These are phyloP conservation scores for Rhinolophus ferrumequinum DNA, from an alignment of 2,113 vertebrate species.

Conservation along the genomic window DNA sequence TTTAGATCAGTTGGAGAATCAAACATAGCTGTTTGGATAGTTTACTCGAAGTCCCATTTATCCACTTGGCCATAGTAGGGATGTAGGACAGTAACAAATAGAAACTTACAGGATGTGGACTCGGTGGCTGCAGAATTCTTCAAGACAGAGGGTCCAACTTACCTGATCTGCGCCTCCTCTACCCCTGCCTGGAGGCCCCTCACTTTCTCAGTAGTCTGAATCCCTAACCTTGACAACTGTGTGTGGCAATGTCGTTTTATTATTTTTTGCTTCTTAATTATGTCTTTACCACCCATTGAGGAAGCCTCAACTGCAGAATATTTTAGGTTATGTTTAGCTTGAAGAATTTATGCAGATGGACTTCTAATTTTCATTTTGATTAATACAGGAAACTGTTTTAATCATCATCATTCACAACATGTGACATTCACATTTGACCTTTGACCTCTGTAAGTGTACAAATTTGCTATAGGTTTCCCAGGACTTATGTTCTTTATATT, in stretches of 20 bases:
- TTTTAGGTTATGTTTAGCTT: neutral
- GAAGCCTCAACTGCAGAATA: neutral
- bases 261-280: neutral
- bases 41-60: neutral
- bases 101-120: neutral
- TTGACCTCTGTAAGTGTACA: neutral
- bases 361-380: slow-evolving; percentile 41
- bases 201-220: neutral
- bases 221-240: neutral
- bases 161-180: neutral
- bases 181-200: neutral
- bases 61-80: neutral
- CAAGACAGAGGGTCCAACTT: neutral
- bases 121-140: neutral
- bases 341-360: neutral
- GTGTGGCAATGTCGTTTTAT: neutral
- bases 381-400: neutral
- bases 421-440: neutral
- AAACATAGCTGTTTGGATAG: neutral
- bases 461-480: neutral
- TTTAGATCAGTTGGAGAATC: neutral
- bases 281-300: neutral
- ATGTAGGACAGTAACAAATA: neutral
- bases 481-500: neutral
- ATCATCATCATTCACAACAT: neutral